Conservation (phyloP, 1,140 invertebrate species). For the Cyclargus thomasi region DNA sequence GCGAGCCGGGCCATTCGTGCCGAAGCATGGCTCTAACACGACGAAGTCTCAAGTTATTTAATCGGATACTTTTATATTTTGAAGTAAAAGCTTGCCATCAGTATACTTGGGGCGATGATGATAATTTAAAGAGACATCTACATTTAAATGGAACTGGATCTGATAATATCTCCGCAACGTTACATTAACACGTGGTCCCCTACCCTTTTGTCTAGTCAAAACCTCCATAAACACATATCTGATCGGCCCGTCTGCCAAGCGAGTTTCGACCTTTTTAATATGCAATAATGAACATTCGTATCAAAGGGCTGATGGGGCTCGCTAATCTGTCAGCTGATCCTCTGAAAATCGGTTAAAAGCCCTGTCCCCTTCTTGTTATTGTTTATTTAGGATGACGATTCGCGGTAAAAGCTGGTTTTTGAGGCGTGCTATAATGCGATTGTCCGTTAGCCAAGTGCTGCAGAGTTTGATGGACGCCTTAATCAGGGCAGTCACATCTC, state of each 20-base stretch:
- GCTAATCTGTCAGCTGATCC: constrained; percentile 73
- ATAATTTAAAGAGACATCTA: constrained; percentile 18
- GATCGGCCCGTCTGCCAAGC: constrained; percentile 42
- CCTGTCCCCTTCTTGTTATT: constrained; percentile 63
- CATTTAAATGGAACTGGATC: constrained; percentile 17
- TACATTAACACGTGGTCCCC: constrained; percentile 35
- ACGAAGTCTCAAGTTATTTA: neutral
- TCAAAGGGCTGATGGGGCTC: constrained; percentile 42
- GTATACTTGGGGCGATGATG: neutral
- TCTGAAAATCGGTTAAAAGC: constrained; percentile 69
- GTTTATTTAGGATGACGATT: constrained; percentile 72
- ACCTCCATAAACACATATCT: constrained; percentile 61
- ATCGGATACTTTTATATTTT: neutral
- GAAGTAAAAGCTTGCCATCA: neutral
- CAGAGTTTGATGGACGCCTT: constrained; percentile 24
- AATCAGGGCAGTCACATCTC: constrained; percentile 20
- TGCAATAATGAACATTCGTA: constrained; percentile 34
- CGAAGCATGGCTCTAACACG: too few relatives aligned
- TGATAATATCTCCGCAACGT: constrained; percentile 21
- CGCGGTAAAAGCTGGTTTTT: constrained; percentile 63
- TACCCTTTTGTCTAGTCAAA: constrained; percentile 61
- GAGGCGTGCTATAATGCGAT: constrained; percentile 68
- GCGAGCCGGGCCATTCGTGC: too few relatives aligned
- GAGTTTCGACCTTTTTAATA: constrained; percentile 23
- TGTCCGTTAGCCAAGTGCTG: constrained; percentile 50